Evolutionary conservation across 2,888 invertebrate species (phyloP).

Genomic region (Pemphredon lugubris): DNA sequence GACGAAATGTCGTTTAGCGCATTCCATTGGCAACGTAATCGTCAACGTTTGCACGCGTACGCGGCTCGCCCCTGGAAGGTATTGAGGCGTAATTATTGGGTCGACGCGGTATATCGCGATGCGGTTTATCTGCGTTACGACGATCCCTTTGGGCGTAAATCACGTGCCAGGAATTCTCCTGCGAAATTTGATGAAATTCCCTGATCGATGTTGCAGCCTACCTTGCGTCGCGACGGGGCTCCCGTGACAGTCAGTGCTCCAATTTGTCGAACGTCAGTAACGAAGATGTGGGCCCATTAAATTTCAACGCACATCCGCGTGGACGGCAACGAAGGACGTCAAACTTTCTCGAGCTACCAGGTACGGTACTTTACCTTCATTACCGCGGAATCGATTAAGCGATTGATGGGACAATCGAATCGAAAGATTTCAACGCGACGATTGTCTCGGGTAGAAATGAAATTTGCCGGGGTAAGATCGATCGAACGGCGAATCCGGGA

Average conservation of each 20-base stretch:
- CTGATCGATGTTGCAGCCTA: slow-evolving; percentile 83
- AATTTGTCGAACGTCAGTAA: slow-evolving; percentile 87
- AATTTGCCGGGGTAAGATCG: no score
- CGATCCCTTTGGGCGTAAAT: slow-evolving; percentile 25
- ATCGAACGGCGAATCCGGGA: no score
- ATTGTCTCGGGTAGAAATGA: no score
- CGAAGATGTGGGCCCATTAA: slow-evolving; percentile 91
- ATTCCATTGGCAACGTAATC: no score
- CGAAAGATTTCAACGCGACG: no score
- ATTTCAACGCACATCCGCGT: slow-evolving; percentile 89
- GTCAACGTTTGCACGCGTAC: no score
- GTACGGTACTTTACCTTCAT: slow-evolving; percentile 82
- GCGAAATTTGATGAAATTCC: slow-evolving; percentile 49
- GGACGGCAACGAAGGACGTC: slow-evolving; percentile 91
- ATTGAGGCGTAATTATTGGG: no score
- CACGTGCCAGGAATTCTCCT: slow-evolving; percentile 5
- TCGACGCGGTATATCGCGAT: not conserved
- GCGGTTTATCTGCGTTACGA: slow-evolving; percentile 15
- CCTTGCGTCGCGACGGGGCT: slow-evolving; percentile 92
- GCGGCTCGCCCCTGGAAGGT: no score
- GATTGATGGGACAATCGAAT: no score
- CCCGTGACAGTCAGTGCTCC: slow-evolving; percentile 88
- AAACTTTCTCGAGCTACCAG: slow-evolving; percentile 93
- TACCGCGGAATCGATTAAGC: no score
- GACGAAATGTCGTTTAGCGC: no score